Conservation (phyloP, 2,113 vertebrate species). For the Cryptotis parvus region DNA sequence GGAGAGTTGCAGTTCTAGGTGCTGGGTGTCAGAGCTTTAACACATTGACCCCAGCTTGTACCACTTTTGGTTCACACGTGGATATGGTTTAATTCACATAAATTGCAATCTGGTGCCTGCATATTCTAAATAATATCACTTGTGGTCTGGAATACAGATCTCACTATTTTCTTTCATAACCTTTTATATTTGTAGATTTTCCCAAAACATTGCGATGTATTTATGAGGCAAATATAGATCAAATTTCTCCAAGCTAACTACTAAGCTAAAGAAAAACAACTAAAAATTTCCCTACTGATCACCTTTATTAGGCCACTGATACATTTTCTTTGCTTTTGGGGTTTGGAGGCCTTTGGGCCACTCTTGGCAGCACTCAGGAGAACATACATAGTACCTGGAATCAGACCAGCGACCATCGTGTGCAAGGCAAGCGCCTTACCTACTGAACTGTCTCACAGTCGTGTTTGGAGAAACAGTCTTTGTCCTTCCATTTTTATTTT, state of each 20-base stretch:
- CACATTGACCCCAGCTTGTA: not conserved
- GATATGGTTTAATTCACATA: no score
- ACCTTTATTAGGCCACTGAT: not conserved
- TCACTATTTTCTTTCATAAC: constrained; percentile 13
- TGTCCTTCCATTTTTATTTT: not conserved
- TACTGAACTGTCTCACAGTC: no score
- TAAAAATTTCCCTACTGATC: constrained; percentile 32
- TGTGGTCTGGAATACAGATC: not conserved
- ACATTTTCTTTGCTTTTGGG: not conserved
- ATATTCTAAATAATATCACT: not conserved
- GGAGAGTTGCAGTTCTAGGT: not conserved
- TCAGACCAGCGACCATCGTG: no score
- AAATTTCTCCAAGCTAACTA: constrained; percentile 43
- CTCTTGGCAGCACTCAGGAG: no score
- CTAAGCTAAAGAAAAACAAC: constrained; percentile 46
- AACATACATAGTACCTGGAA: no score
- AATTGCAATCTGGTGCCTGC: no score
- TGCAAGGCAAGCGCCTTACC: no score
- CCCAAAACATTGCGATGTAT: not conserved
- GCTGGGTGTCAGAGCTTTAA: not conserved
- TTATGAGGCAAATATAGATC: not conserved
- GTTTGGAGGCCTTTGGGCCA: no score
- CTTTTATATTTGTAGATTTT: not conserved
- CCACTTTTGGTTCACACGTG: no score
- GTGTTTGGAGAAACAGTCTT: no score